These are phyloP conservation scores for Pseudochirops cupreus DNA, from an alignment of 2,797 vertebrate genomes.

Conservation along the genomic window DNA sequence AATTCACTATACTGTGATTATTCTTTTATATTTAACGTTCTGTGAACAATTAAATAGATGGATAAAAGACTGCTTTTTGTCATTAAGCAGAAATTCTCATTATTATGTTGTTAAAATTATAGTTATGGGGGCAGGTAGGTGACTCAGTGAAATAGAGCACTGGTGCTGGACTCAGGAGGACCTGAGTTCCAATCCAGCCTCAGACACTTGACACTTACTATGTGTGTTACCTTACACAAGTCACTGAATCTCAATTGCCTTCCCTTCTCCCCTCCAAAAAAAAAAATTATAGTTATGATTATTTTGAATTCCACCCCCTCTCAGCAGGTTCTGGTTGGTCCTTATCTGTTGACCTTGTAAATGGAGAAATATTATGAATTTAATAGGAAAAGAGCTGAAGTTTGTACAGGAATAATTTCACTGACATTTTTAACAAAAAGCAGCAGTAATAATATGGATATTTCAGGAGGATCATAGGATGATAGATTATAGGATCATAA, in stretches of 20 bases:
- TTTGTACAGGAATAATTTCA: not conserved
- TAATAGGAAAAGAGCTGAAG: not conserved
- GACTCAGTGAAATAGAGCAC: too few relatives aligned
- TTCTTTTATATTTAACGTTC: not conserved
- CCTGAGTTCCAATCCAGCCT: too few relatives aligned
- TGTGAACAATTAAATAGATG: not conserved
- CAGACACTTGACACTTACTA: too few relatives aligned
- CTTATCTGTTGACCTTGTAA: not conserved
- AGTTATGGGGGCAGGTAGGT: not conserved
- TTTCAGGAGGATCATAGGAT: not conserved
- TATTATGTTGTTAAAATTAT: not conserved
- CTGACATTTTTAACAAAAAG: not conserved
- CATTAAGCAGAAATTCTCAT: not conserved
- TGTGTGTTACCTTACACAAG: too few relatives aligned
- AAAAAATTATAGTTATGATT: not conserved
- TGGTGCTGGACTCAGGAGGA: too few relatives aligned
- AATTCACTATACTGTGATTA: not conserved
- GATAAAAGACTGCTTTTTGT: not conserved
- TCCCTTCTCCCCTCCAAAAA: not conserved
- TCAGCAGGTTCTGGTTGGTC: not conserved
- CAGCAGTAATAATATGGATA: not conserved
- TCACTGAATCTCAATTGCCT: too few relatives aligned
- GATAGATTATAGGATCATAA: not conserved
- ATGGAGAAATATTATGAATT: not conserved
- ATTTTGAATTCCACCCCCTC: not conserved